Conservation (phyloP, 2,888 invertebrate species). For the Serripes groenlandicus region DNA sequence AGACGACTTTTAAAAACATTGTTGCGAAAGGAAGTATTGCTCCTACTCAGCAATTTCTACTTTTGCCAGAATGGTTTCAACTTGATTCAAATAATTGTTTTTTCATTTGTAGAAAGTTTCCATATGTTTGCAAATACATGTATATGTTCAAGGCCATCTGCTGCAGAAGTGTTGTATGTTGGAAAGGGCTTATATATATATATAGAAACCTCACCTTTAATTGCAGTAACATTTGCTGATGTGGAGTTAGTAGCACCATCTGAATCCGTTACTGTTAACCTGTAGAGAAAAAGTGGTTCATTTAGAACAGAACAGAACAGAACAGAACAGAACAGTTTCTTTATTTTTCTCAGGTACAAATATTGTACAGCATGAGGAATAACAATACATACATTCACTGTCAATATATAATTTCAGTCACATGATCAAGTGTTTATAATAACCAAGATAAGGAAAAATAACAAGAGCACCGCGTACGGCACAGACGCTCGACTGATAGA, state of each 20-base stretch:
- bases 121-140: background rate
- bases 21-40: background rate
- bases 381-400: no score
- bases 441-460: no score
- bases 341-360: no score
- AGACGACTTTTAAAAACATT: background rate
- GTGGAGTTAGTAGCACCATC: conserved; percentile 95
- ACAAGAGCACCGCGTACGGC: no score
- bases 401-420: no score
- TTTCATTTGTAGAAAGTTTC: background rate
- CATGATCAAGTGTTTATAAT: no score
- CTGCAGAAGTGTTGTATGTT: no score
- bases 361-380: no score
- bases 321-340: background rate
- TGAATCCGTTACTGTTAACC: conserved; percentile 95
- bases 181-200: background rate
- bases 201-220: conserved; percentile 89
- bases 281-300: conserved; percentile 75
- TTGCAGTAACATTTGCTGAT: conserved; percentile 94
- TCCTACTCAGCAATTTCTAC: background rate
- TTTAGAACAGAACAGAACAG: background rate
- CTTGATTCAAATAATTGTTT: background rate
- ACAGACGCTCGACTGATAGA: no score
- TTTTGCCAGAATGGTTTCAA: background rate
- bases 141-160: background rate